Evolutionary conservation across 2,113 vertebrate genomes (phyloP), one percentile per base, ranked within the genome.

Genomic region (Atractosteus spatula): DNA sequence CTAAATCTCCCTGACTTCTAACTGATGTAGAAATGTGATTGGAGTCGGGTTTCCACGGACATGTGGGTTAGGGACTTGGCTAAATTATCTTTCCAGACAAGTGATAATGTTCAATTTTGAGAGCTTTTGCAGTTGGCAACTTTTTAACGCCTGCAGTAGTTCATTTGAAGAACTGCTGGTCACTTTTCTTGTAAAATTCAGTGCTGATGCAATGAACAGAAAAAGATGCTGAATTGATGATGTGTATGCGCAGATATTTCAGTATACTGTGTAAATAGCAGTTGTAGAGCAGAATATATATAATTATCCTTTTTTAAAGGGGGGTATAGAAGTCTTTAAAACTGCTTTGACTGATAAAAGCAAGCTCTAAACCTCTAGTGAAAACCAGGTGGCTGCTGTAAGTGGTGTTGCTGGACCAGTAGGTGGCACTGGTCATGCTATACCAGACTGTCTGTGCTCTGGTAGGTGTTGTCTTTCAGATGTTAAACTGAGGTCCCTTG

Each of bases 121-220:
- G 68, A 41, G 68, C 2, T 10, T 43, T 29, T 29, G 29, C 29
- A 29, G 29, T 29, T 29, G 29, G 29, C 29, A 42, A 11, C n/a
- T 51, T 68, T 29, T n/a, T 43, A 57, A 41, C 41, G 76, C 69
- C 43, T 73, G 57, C 61, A 72, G 51, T 55, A 71, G 61, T 73
- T 74, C 42, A 65, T 68, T 71, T 66, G 64, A 29, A 29, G 29
- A 29, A 73, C 76, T 66, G 71, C 77, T 77, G 74, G 74, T 74
- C 72, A 78, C 72, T 80, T 77, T 78, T 82, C 76, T 77, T 78
- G 76, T 78, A 77, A 82, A 82, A 80, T 82, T 82, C 77, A 77
- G 74, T 74, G 76, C 66, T 78, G 76, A 82, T 72, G 73, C 76
- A 80, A 82, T 73, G 70, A 74, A 64, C 64, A 66, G 68, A 67